Percentiles rank a stretch among this genome's conserved stretches.
Evolutionary conservation across 1,140 invertebrate species (phyloP).

Genomic region (Trissolcus basalis): DNA sequence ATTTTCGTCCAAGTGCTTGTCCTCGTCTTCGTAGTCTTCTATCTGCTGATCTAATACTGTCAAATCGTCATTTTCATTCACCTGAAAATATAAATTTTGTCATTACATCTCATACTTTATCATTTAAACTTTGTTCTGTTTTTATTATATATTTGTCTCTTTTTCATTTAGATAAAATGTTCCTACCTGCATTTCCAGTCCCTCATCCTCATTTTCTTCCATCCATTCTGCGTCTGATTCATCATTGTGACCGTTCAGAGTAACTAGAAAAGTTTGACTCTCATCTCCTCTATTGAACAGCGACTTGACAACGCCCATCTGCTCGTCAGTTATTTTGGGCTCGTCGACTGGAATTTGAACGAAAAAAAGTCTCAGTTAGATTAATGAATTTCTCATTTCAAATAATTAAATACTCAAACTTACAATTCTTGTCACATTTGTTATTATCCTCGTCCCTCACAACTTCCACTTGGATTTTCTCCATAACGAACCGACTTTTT

Average conservation of each 20-base stretch:
- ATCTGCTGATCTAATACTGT: constrained; percentile 59
- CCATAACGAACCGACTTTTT: constrained; percentile 71
- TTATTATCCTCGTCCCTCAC: constrained; percentile 59
- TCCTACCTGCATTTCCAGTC: constrained; percentile 71
- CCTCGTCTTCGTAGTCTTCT: constrained; percentile 62
- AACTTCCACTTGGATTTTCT: constrained; percentile 73
- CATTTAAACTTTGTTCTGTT: too few relatives aligned
- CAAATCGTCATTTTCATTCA: constrained; percentile 71
- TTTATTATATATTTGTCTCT: neutral
- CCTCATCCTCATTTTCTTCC: constrained; percentile 70
- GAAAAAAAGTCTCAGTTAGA: constrained; percentile 24
- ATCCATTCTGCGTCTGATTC: constrained; percentile 62
- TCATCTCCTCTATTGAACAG: constrained; percentile 72
- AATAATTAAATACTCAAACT: constrained; percentile 46
- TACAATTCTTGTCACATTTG: constrained; percentile 61
- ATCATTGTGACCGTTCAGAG: constrained; percentile 73
- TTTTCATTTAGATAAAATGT: neutral
- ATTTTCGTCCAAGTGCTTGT: constrained; percentile 55
- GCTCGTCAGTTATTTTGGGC: constrained; percentile 67
- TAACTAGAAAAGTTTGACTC: constrained; percentile 74
- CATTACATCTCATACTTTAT: too few relatives aligned
- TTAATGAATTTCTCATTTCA: neutral
- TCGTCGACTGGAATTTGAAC: constrained; percentile 62
- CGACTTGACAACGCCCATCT: constrained; percentile 72
- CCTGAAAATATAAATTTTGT: constrained; percentile 45